Evolutionary conservation across 2,113 vertebrate species (phyloP).

Genomic region (Trachemys scripta): DNA sequence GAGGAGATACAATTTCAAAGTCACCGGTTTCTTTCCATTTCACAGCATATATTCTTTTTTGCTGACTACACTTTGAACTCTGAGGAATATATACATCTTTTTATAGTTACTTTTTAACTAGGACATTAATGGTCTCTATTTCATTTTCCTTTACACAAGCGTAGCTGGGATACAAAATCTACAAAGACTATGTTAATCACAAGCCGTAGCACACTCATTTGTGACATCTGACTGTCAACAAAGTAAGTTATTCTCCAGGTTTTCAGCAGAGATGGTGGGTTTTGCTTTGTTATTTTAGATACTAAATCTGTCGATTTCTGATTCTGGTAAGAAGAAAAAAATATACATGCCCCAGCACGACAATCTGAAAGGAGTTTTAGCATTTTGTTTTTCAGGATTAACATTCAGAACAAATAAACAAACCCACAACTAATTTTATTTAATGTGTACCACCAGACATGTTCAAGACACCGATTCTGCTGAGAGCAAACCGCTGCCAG

Average conservation of each 20-base stretch:
- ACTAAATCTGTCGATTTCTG: not conserved
- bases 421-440: not conserved
- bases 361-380: not conserved
- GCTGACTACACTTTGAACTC: conserved; percentile 74
- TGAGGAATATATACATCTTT: conserved; percentile 60
- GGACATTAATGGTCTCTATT: conserved; percentile 71
- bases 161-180: conserved; percentile 57
- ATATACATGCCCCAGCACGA: not conserved
- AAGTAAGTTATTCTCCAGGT: not conserved
- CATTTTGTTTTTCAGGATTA: not conserved
- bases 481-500: not conserved
- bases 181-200: conserved; percentile 12
- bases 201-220: conserved; percentile 52
- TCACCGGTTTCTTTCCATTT: conserved; percentile 73
- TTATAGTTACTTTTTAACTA: conserved; percentile 70
- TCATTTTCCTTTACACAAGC: conserved; percentile 36
- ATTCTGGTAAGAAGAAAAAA: not conserved
- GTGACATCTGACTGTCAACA: conserved; percentile 19
- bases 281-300: not conserved
- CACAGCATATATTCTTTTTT: conserved; percentile 71
- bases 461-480: not conserved
- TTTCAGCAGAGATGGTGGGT: not conserved
- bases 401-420: not conserved
- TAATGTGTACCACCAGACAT: not conserved
- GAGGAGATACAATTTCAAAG: conserved; percentile 84